Evolutionary conservation across 2,888 invertebrate species (phyloP), one percentile per base, ranked within the genome.

Genomic region (Leucoptera coffeella): DNA sequence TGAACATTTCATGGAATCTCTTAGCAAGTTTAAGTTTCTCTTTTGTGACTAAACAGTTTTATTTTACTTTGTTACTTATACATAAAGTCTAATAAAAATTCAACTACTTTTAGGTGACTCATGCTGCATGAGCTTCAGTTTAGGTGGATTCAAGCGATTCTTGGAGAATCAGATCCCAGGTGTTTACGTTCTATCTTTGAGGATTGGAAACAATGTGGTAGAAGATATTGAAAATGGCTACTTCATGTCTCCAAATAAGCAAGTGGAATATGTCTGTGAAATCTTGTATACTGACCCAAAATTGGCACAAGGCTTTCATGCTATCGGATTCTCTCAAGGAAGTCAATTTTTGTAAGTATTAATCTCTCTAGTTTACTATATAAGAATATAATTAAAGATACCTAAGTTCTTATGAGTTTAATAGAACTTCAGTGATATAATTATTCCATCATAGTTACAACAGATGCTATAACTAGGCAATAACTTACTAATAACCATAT

Each of bases 311-410:
- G 97, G 97, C 4, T 97, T 90, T 50, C 85, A 99, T 64, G 91
- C 91, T 0, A 80, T 99, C 34, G 99, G 99, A 10, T 95, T 99
- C 50, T 96, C 96, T 0, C 99, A 99, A 67, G 99, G 97, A 28
- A 83, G 83, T 30, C 95, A 96, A 56, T 97, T 99, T 59, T 49
- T 96, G 91, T 94, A 75, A 78, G 82, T 73, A 35, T 22, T n/a
- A n/a, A n/a, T n/a, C n/a, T n/a, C n/a, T n/a, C n/a, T n/a, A n/a
- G n/a, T n/a, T n/a, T n/a, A n/a, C n/a, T n/a, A n/a, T n/a, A n/a
- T n/a, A n/a, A n/a, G n/a, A n/a, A n/a, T n/a, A n/a, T n/a, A n/a
- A n/a, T n/a, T n/a, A n/a, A n/a, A n/a, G n/a, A n/a, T n/a, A n/a
- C n/a, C n/a, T n/a, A n/a, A n/a, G n/a, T n/a, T n/a, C n/a, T n/a